Base-by-base conservation (phyloP, 2,888 invertebrate genomes). In the Tiliacea aurago region DNA sequence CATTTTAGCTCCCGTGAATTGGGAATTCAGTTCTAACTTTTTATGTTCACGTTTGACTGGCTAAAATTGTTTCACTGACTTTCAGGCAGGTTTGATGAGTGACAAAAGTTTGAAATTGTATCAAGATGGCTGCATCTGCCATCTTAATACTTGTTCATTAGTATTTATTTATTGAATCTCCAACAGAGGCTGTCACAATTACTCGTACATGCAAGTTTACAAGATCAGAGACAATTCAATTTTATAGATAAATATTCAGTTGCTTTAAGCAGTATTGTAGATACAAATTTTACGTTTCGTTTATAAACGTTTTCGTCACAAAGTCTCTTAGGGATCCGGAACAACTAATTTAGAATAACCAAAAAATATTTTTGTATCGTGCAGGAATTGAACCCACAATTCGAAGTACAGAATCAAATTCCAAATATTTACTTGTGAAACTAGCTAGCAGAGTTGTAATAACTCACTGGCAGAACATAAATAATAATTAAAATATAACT, bases 1-100 rank as follows among this genome's bases (percentile, higher is more conserved):
- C 11, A 71, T 69, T 65, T 10, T 47, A 20, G 2, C 15, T 0
- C 20, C 23, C 13, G n/a, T 64, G 51, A 68, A 69, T 20, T 23
- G 59, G 2, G 2, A 47, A 62, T 11, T 45, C n/a, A 9, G 37
- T 58, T 28, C 63, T 58, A 20, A 18, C 6, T 13, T 51, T 58
- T 13, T 15, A 4, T 2, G 2, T 58, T 70, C 45, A 23, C 18
- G 2, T 53, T 33, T 47, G n/a, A 47, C 7, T 53, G 47, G 10
- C 41, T 33, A 23, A 70, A 76, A 64, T 43, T 59, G n/a, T 66
- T 74, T 55, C 23, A 33, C 43, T 1, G 23, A 23, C 11, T 58
- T 64, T 64, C 15, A 18, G 23, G 33, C 75, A 55, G 53, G 47
- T 59, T 64, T 59, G 63, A 59, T 49, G 15, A 53, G 10, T 4